Evolutionary conservation across 2,888 invertebrate genomes (phyloP).

Genomic region (Anoncus sp.): DNA sequence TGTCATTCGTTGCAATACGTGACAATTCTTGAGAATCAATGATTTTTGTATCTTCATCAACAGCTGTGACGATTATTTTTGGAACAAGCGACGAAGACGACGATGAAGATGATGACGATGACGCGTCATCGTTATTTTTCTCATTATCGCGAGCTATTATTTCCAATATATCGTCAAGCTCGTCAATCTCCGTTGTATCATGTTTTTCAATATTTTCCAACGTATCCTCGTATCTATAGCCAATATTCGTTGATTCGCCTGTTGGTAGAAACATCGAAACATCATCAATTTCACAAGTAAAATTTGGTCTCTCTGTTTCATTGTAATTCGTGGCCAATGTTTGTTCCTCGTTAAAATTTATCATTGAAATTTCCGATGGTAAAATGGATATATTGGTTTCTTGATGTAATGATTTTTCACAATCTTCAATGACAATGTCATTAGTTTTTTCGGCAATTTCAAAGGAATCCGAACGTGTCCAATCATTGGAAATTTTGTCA

Average conservation of each 20-base stretch:
- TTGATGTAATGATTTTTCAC: conserved; percentile 29
- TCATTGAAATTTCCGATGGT: conserved; percentile 28
- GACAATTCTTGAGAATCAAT: neutral
- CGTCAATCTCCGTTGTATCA: conserved; percentile 66
- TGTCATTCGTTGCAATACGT: conserved; percentile 3
- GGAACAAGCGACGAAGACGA: conserved; percentile 16
- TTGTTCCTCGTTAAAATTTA: conserved; percentile 42
- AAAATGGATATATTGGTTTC: conserved; percentile 25
- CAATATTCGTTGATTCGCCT: conserved; percentile 73
- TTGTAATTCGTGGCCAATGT: neutral
- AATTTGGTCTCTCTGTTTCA: conserved; percentile 46
- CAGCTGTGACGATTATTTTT: conserved; percentile 3
- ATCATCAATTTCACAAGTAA: conserved; percentile 66
- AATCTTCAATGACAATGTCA: conserved; percentile 2
- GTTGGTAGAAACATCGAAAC: conserved; percentile 72
- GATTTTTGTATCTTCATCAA: neutral
- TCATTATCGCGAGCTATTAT: conserved; percentile 69
- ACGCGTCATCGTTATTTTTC: conserved; percentile 29
- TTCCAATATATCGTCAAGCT: conserved; percentile 72
- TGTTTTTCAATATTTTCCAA: conserved; percentile 31
- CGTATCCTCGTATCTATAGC: conserved; percentile 60
- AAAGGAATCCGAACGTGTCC: conserved; percentile 75
- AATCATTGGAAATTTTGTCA: conserved; percentile 66
- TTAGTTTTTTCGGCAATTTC: conserved; percentile 50
- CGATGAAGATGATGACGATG: too few species aligned